Conservation (phyloP, 2,113 vertebrate genomes). For the Petroica traversi region DNA sequence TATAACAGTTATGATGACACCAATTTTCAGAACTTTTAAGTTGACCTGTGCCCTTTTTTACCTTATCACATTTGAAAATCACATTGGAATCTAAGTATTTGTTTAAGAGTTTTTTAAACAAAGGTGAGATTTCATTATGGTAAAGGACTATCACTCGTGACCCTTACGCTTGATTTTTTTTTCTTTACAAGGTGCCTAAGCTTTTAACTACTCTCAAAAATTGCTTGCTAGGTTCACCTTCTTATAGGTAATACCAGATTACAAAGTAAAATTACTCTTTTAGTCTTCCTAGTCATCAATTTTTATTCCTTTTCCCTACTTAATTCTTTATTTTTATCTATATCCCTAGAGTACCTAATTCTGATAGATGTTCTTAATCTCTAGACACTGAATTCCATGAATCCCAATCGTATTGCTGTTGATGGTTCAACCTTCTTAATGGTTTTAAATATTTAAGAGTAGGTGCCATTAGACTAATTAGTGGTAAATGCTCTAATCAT, state of each 20-base stretch:
- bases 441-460: slow-evolving; percentile 21
- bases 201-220: background rate
- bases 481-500: background rate
- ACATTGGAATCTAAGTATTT: background rate
- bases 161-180: background rate
- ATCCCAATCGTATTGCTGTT: background rate
- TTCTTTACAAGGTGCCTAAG: background rate
- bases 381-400: background rate
- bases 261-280: background rate
- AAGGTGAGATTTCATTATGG: background rate
- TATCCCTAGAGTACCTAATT: background rate
- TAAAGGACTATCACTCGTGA: background rate
- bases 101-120: background rate
- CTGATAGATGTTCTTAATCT: background rate
- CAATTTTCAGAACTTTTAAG: background rate
- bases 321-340: background rate
- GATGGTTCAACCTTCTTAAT: background rate
- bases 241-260: background rate
- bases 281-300: background rate
- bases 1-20: background rate
- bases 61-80: background rate
- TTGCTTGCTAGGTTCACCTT: background rate
- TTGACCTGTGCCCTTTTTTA: background rate
- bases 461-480: slow-evolving; percentile 4
- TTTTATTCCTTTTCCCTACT: background rate